These are phyloP conservation scores for Camelus bactrianus DNA, from an alignment of 2,113 vertebrate genomes.

Conservation along the genomic window DNA sequence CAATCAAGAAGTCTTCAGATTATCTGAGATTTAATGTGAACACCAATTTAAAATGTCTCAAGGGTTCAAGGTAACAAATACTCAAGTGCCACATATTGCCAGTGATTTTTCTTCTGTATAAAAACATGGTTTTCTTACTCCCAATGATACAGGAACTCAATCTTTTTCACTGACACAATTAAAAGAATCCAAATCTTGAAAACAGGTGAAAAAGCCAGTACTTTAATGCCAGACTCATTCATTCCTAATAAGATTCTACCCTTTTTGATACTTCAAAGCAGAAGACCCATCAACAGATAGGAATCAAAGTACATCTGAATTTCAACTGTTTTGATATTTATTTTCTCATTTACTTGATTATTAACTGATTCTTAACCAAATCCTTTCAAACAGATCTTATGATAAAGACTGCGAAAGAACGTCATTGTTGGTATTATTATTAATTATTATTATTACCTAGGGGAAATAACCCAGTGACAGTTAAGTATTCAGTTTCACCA, in stretches of 20 bases:
- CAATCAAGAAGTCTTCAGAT: conserved; percentile 30
- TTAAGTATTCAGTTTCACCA: conserved; percentile 41
- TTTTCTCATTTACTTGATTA: conserved; percentile 46
- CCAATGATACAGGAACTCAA: background rate
- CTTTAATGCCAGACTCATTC: conserved; percentile 9
- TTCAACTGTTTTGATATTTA: conserved; percentile 8
- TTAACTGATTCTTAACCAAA: conserved; percentile 12
- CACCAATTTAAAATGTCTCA: conserved; percentile 20
- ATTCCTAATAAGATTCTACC: conserved; percentile 26
- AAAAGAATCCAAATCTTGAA: conserved; percentile 29
- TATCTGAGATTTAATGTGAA: conserved; percentile 48
- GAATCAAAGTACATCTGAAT: conserved; percentile 39
- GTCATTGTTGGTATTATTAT: background rate
- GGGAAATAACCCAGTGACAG: background rate
- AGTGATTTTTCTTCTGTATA: conserved; percentile 22
- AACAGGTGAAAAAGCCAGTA: background rate
- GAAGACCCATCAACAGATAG: background rate
- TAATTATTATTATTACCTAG: conserved; percentile 3
- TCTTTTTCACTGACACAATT: background rate
- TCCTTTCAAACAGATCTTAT: conserved; percentile 37
- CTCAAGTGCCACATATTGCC: background rate
- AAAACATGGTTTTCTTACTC: conserved; percentile 8
- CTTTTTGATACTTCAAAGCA: background rate
- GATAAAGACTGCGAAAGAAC: conserved; percentile 39
- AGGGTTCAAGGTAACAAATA: conserved; percentile 47